Percentiles rank a stretch among this genome's conserved stretches.
These are phyloP conservation scores for Leucoma salicis DNA, from an alignment of 2,888 invertebrate species.

Conservation along the genomic window DNA sequence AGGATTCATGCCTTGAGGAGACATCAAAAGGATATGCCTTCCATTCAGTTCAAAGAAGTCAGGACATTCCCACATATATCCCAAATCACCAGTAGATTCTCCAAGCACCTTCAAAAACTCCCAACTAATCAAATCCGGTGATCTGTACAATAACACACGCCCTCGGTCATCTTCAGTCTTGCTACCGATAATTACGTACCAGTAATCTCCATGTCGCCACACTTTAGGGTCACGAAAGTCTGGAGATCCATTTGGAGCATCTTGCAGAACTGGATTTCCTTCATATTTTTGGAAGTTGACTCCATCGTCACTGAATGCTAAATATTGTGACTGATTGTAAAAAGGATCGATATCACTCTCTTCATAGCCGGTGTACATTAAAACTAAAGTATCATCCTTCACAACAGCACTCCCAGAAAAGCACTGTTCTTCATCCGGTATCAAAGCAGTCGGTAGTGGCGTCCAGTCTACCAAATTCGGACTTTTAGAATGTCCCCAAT, in stretches of 20 bases:
- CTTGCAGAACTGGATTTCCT: slow-evolving; percentile 64
- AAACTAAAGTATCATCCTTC: slow-evolving; percentile 52
- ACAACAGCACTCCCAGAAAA: slow-evolving; percentile 75
- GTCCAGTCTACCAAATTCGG: slow-evolving; percentile 75
- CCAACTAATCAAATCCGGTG: slow-evolving; percentile 62
- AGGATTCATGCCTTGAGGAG: slow-evolving; percentile 65
- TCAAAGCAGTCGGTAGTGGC: slow-evolving; percentile 69
- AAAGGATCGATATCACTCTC: slow-evolving; percentile 46
- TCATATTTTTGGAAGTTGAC: slow-evolving; percentile 62
- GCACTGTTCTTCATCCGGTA: slow-evolving; percentile 68
- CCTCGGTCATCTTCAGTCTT: slow-evolving; percentile 58
- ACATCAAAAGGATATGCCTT: slow-evolving; percentile 66
- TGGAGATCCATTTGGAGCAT: slow-evolving; percentile 56
- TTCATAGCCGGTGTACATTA: slow-evolving; percentile 67
- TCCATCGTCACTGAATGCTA: slow-evolving; percentile 67
- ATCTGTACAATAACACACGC: slow-evolving; percentile 65
- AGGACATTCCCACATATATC: slow-evolving; percentile 80
- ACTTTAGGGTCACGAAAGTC: slow-evolving; percentile 79
- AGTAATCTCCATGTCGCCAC: slow-evolving; percentile 64
- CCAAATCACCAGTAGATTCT: slow-evolving; percentile 59
- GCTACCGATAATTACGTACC: slow-evolving; percentile 70
- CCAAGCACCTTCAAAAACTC: slow-evolving; percentile 60
- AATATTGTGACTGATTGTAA: slow-evolving; percentile 61
- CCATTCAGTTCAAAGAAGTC: slow-evolving; percentile 74
- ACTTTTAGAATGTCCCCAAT: slow-evolving; percentile 79